Base-by-base conservation (phyloP, 2,113 vertebrate genomes). In the Zosterops hypoxanthus region DNA sequence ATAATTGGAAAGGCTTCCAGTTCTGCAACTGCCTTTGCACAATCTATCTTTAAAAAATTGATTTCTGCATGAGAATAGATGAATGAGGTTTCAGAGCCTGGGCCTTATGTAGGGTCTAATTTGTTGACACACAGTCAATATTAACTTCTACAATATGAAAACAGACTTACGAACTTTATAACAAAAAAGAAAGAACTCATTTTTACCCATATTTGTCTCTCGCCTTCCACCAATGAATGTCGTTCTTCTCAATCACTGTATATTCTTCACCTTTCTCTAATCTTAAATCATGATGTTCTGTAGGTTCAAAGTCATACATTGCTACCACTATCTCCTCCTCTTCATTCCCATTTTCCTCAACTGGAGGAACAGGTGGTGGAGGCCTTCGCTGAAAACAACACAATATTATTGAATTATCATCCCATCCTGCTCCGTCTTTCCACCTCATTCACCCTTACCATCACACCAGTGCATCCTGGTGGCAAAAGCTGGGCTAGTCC, bases 181-280 rank as follows among this genome's bases (percentile, higher is more conserved):
- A 69, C 1, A 2, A 80, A 88, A 88, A 57, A 10, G 8, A 53
- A 78, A 16, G 41, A 73, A 61, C 34, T 53, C 29, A 0, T 66
- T 73, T 98, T 97, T 94, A 99, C 99, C 99, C 98, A 0, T 98
- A 97, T 95, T 98, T 98, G 97, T 99, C 98, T 94, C 98, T 98
- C 0, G 99, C 99, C 92, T 96, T 98, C 98, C 98, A 99, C 99
- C 99, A 99, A 91, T 99, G 98, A 83, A 98, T 60, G 41, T 99
- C 99, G 1, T 98, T 98, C 92, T 98, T 99, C 69, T 99, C 99
- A 53, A 99, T n/a, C 65, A 99, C 97, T 25, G 98, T 95, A 68
- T 99, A 99, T 95, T 99, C 99, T 86, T 97, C 97, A 15, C 99
- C 99, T 88, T 97, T 98, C 63, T 98, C 97, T 91, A 99, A 94